Percentiles rank a stretch among this genome's conserved stretches.
These are phyloP conservation scores for Hemiprocne comata DNA, from an alignment of 2,113 vertebrate genomes.

Conservation along the genomic window DNA sequence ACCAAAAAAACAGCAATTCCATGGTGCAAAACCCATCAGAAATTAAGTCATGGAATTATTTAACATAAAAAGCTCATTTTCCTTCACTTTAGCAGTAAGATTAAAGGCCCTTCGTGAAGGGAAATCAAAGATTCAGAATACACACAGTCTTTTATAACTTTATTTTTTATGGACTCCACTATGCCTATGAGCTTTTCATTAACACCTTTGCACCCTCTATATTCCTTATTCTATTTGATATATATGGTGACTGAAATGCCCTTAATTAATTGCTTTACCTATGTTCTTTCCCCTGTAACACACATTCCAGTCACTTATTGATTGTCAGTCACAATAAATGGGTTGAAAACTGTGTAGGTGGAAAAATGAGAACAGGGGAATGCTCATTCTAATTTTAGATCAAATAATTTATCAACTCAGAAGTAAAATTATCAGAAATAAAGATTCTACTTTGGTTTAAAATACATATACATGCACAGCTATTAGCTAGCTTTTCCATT, in stretches of 20 bases:
- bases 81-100: not conserved
- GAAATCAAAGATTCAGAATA: not conserved
- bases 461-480: not conserved
- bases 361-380: not conserved
- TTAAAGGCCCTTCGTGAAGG: not conserved
- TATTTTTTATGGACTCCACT: not conserved
- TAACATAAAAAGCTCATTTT: not conserved
- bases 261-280: slow-evolving; percentile 1
- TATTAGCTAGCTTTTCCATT: not conserved
- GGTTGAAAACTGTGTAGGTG: not conserved
- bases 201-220: not conserved
- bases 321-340: not conserved
- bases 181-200: not conserved
- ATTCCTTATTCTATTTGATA: not conserved
- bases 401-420: slow-evolving; percentile 34
- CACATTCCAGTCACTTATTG: slow-evolving; percentile 16
- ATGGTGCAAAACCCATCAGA: not conserved
- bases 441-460: not conserved
- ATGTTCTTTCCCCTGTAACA: slow-evolving; percentile 11
- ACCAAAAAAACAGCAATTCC: not conserved
- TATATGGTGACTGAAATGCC: not conserved
- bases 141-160: not conserved
- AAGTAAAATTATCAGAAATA: slow-evolving; percentile 42
- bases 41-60: not conserved
- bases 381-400: not conserved